A percentile compares a stretch with the other conserved stretches of the same genome.
These are phyloP conservation scores for Microcebus ravelobensis DNA, from an alignment of 2,113 vertebrate species.

Conservation along the genomic window DNA sequence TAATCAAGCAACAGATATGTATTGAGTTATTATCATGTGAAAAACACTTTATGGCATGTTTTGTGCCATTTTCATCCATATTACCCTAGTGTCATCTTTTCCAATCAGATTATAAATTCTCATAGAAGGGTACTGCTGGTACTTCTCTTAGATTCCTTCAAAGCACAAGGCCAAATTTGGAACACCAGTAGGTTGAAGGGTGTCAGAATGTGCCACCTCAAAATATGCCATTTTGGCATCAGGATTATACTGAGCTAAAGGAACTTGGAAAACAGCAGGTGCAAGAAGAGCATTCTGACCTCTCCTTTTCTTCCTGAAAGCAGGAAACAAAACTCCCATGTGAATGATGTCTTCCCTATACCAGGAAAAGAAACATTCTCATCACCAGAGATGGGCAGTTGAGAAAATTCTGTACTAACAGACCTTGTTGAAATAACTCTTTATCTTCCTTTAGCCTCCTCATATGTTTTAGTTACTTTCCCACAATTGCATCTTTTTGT, in stretches of 20 bases:
- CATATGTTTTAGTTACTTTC: background rate
- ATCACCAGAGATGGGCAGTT: background rate
- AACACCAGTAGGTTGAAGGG: background rate
- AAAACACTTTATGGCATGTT: background rate
- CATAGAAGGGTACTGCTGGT: background rate
- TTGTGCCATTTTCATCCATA: background rate
- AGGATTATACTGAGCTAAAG: background rate
- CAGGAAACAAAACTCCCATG: background rate
- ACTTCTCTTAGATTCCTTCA: background rate
- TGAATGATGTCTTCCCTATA: background rate
- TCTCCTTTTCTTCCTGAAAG: background rate
- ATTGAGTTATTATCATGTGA: background rate
- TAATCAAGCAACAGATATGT: background rate
- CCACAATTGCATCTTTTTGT: background rate
- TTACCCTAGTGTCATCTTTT: background rate
- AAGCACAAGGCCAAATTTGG: slow-evolving; percentile 25
- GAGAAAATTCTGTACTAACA: background rate
- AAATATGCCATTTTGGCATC: background rate
- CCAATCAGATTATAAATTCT: background rate
- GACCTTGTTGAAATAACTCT: background rate
- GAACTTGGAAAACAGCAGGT: background rate
- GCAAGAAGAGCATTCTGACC: background rate
- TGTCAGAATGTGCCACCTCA: background rate
- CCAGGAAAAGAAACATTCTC: background rate
- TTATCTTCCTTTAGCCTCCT: background rate